Conservation (phyloP, 1,140 invertebrate species). For the Notospermus geniculatus region DNA sequence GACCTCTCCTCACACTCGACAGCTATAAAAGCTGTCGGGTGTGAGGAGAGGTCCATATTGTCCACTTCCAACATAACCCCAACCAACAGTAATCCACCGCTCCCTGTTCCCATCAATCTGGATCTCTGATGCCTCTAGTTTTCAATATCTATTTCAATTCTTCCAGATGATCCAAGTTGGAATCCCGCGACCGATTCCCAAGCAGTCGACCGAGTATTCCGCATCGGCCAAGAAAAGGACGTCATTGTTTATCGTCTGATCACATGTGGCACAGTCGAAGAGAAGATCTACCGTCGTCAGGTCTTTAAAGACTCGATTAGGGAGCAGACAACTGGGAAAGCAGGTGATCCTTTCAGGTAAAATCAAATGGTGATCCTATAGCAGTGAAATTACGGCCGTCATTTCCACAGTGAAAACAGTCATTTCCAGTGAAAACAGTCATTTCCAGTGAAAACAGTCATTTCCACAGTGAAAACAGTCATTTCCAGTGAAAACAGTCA, state of each 20-base stretch:
- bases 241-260: constrained; percentile 60
- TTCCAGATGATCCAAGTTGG: constrained; percentile 58
- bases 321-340: constrained; percentile 47
- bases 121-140: too few species aligned
- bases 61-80: too few species aligned
- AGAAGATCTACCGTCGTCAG: constrained; percentile 60
- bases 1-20: too few species aligned
- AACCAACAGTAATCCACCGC: too few species aligned
- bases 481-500: too few species aligned
- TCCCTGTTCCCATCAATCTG: too few species aligned
- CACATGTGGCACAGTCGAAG: constrained; percentile 59
- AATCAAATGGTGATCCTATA: not conserved
- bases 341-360: constrained; percentile 53
- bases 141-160: constrained; percentile 3
- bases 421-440: not conserved
- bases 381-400: not conserved
- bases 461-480: not conserved
- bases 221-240: constrained; percentile 59
- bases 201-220: constrained; percentile 58
- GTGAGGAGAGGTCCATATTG: too few species aligned
- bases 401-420: not conserved
- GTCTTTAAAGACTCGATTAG: constrained; percentile 59
- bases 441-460: not conserved
- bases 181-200: constrained; percentile 61
- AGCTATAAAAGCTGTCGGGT: too few species aligned